These are phyloP conservation scores for Scalopus aquaticus DNA, from an alignment of 2,113 vertebrate species.

Conservation along the genomic window DNA sequence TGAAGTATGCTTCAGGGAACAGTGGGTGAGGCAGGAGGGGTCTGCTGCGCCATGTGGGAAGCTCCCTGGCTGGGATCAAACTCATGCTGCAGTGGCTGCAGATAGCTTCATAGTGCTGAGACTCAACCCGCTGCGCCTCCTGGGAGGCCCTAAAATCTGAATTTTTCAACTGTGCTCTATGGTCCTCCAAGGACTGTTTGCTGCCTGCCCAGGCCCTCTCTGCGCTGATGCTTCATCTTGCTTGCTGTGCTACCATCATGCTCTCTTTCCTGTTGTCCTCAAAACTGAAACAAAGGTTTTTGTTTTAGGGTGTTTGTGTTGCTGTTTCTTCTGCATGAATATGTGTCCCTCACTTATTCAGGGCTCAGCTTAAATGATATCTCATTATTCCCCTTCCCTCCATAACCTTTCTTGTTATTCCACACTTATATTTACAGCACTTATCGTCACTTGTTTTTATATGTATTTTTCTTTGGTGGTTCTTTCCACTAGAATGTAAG, in stretches of 20 bases:
- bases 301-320: neutral
- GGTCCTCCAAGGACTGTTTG: neutral
- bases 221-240: neutral
- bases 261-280: neutral
- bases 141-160: too few species aligned
- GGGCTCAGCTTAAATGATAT: neutral
- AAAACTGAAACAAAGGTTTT: neutral
- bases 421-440: neutral
- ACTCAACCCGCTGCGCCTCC: too few species aligned
- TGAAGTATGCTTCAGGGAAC: too few species aligned
- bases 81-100: too few species aligned
- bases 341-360: neutral
- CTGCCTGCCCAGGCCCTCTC: neutral
- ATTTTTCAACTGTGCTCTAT: accelerated
- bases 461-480: neutral
- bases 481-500: neutral
- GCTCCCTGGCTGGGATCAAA: too few species aligned
- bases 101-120: too few species aligned
- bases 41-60: too few species aligned
- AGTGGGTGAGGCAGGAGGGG: too few species aligned
- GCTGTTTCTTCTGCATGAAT: neutral
- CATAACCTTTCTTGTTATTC: neutral
- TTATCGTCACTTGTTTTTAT: neutral
- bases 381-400: too few species aligned
- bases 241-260: neutral